Evolutionary conservation across 2,888 invertebrate species (phyloP), one percentile per base, ranked within the genome.

Genomic region (Trachelus troglodyta): DNA sequence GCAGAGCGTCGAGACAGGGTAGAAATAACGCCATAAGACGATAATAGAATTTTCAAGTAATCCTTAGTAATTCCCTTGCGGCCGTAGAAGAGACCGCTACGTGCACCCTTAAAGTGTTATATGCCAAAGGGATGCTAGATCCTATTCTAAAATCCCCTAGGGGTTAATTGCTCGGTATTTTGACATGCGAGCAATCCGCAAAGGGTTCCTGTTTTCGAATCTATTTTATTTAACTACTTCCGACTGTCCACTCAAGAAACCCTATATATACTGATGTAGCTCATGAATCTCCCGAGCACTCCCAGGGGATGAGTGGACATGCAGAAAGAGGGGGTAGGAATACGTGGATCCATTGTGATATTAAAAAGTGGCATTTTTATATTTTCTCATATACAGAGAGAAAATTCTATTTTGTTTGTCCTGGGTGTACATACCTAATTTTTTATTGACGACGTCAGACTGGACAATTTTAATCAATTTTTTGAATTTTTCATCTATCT

Each of bases 111-210:
- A 31, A 34, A 71, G 71, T 33, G 33, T 31, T 34, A n/a, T 34
- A 34, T 33, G 71, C 31, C 31, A 34, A 31, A 76, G 35, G 69
- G 68, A 77, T 35, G 73, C 34, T 78, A 74, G 56, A 78, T 77
- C 75, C 80, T 82, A 85, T 85, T 86, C 89, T 88, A 86, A 86
- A 89, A 91, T 89, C 87, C 90, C 90, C 89, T 85, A 89, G 86
- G 91, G 90, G 89, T 90, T 91, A 91, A 91, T 91, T 91, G 91
- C 85, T 85, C 88, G 86, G 85, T 89, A 90, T 91, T 91, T 91
- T 90, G 89, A 90, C 88, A 88, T 88, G 85, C 82, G 83, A 88
- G 85, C 85, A 87, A 86, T 86, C 85, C 83, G 81, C 81, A 79
- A 85, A 84, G 85, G 86, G 84, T 83, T 85, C 74, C 35, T 35